A percentile compares a stretch with the other conserved stretches of the same genome.
phyloP scores from a whole-genome alignment of 2,888 invertebrate genomes.

The Himalopsyche kuldschensis region DNA sequence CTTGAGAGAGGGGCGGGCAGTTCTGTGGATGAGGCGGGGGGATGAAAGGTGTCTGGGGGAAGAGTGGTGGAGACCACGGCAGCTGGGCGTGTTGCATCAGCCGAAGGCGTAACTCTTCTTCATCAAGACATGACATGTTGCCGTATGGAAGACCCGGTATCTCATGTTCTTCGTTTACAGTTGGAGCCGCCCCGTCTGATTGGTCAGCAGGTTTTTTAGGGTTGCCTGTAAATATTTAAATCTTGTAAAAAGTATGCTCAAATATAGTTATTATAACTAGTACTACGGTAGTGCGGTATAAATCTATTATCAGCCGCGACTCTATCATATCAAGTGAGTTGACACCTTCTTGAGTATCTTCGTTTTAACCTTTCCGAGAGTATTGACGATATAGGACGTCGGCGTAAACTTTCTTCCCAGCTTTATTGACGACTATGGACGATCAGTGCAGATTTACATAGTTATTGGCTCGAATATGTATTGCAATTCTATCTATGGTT shows the following conservation, averaged over 20 bases:
- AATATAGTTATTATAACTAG: too few relatives aligned
- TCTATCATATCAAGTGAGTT: too few relatives aligned
- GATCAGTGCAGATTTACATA: too few relatives aligned
- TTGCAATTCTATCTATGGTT: too few relatives aligned
- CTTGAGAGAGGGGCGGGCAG: conserved; percentile 48
- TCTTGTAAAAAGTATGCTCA: too few relatives aligned
- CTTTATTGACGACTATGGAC: too few relatives aligned
- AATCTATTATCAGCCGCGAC: too few relatives aligned
- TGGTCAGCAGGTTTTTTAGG: conserved; percentile 30
- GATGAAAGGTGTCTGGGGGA: conserved; percentile 25
- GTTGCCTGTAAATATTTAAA: conserved; percentile 21
- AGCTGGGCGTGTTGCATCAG: conserved; percentile 23
- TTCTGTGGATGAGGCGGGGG: conserved; percentile 54
- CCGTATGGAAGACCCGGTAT: background rate
- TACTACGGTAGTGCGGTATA: background rate
- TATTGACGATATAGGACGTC: too few relatives aligned
- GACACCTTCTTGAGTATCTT: too few relatives aligned
- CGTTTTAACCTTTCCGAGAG: too few relatives aligned
- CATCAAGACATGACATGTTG: conserved; percentile 10
- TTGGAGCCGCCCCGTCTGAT: conserved; percentile 9
- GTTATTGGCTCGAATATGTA: too few relatives aligned
- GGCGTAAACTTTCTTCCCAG: too few relatives aligned
- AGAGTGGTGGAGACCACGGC: conserved; percentile 12
- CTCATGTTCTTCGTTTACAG: background rate
- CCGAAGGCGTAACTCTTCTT: conserved; percentile 29